Conservation (phyloP, 2,797 vertebrate species). For the Zalophus californianus region DNA sequence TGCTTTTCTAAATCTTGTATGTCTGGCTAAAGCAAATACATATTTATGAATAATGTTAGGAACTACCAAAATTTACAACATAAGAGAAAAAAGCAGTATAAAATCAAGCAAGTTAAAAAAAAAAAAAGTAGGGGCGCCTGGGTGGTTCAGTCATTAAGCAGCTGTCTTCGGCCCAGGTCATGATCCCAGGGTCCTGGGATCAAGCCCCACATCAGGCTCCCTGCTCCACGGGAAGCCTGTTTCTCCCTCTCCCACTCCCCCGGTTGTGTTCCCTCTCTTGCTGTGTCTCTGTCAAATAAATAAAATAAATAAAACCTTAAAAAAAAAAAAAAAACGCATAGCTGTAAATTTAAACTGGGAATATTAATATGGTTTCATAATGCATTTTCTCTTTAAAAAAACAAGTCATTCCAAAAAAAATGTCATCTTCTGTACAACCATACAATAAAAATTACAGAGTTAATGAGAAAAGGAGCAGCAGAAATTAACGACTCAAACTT, state of each 20-base stretch:
- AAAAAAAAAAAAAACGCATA: background rate
- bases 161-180: too few species aligned
- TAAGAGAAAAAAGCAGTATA: conserved; percentile 38
- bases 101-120: background rate
- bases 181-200: too few species aligned
- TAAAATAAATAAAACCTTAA: too few species aligned
- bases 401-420: conserved; percentile 14
- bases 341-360: background rate
- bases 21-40: conserved; percentile 47
- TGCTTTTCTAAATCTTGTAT: conserved; percentile 11
- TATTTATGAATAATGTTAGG: conserved; percentile 18
- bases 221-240: too few species aligned
- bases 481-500: conserved; percentile 34
- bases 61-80: conserved; percentile 25
- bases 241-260: too few species aligned
- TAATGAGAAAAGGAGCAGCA: conserved; percentile 35
- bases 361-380: background rate
- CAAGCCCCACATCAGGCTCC: too few species aligned
- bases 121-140: too few species aligned
- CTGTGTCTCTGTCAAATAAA: too few species aligned
- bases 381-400: conserved; percentile 32
- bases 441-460: conserved; percentile 54
- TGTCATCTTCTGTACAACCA: conserved; percentile 26
- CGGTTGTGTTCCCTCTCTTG: too few species aligned
- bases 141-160: too few species aligned